Percentiles rank a stretch among this genome's conserved stretches.
Evolutionary conservation across 2,113 vertebrate species (phyloP).

Genomic region (Halcyon senegalensis): DNA sequence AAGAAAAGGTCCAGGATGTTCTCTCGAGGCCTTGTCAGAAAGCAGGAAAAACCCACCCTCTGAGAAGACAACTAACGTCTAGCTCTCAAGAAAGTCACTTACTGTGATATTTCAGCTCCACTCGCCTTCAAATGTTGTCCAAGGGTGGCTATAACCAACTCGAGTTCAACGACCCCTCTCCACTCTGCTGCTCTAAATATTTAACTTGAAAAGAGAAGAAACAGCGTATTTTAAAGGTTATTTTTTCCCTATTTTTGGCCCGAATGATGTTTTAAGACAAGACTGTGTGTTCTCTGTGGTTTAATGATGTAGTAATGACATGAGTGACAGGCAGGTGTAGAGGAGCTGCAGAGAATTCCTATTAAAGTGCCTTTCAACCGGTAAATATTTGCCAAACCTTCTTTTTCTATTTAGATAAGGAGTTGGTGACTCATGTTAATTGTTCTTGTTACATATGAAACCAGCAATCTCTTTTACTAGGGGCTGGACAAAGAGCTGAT

Average conservation of each 20-base stretch:
- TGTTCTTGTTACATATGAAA: not conserved
- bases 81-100: not conserved
- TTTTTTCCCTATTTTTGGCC: not conserved
- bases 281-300: not conserved
- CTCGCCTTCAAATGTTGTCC: not conserved
- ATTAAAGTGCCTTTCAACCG: not conserved
- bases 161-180: not conserved
- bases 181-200: not conserved
- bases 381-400: not conserved
- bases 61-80: slow-evolving; percentile 64
- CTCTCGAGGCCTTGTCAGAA: slow-evolving; percentile 50
- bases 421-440: not conserved
- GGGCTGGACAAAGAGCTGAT: not conserved
- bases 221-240: not conserved
- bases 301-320: not conserved
- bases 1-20: slow-evolving; percentile 71
- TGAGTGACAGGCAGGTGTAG: not conserved
- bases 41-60: slow-evolving; percentile 71
- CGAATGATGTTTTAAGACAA: not conserved
- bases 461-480: not conserved
- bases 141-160: not conserved
- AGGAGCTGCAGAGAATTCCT: not conserved
- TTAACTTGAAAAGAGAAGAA: not conserved
- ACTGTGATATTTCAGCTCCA: not conserved
- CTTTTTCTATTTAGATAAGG: not conserved